A percentile compares a stretch with the other conserved stretches of the same genome.
Conservation (phyloP, 2,888 invertebrate genomes). For the Aspidiotus rigidus region DNA sequence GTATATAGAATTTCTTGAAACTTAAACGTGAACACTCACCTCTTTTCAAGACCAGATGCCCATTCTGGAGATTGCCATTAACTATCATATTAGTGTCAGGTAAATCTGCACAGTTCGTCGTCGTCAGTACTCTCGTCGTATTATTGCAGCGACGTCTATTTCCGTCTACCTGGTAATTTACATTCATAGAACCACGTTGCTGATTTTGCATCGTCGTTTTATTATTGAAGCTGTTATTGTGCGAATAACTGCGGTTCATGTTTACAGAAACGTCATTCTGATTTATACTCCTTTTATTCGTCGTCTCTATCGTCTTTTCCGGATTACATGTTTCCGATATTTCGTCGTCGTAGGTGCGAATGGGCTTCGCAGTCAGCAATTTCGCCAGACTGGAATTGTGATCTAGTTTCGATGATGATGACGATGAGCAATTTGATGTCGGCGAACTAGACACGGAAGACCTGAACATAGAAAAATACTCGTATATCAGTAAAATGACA, state of each 20-base stretch:
- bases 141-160: slow-evolving; percentile 2
- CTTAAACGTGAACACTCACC: too few relatives aligned
- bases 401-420: slow-evolving; percentile 4
- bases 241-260: not conserved
- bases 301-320: not conserved
- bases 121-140: not conserved
- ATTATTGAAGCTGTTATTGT: not conserved
- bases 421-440: slow-evolving; percentile 22
- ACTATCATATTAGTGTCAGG: too few relatives aligned
- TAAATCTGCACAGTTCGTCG: too few relatives aligned
- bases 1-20: too few relatives aligned
- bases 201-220: too few relatives aligned
- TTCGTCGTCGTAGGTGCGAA: slow-evolving; percentile 20
- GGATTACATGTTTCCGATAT: not conserved
- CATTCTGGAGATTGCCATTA: too few relatives aligned
- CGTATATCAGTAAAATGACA: not conserved
- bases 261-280: not conserved
- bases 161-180: slow-evolving; percentile 1
- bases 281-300: not conserved
- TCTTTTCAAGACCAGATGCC: too few relatives aligned
- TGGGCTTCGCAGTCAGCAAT: slow-evolving; percentile 13
- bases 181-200: not conserved
- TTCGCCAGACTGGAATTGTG: slow-evolving; percentile 25
- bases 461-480: slow-evolving; percentile 5
- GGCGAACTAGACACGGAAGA: slow-evolving; percentile 31